Conservation (phyloP, 1,140 invertebrate species). For the Andrena cerasifolii region DNA sequence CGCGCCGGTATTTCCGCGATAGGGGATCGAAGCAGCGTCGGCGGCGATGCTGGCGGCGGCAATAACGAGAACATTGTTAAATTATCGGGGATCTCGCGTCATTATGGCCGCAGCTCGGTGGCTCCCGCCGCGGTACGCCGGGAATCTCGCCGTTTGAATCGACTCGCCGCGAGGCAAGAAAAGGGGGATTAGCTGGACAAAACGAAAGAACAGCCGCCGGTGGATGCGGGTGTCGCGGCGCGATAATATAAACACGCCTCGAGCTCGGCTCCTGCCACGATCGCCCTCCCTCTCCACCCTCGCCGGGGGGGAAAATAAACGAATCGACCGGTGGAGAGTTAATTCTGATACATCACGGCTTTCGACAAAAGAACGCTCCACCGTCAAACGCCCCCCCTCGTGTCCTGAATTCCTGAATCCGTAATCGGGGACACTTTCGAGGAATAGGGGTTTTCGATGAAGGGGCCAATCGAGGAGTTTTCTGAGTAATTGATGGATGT, state of each 20-base stretch:
- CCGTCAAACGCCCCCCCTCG: neutral
- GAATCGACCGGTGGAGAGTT: neutral
- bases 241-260: slow-evolving; percentile 34
- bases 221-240: slow-evolving; percentile 42
- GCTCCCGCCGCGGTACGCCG: slow-evolving; percentile 29
- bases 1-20: slow-evolving; percentile 27
- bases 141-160: slow-evolving; percentile 31
- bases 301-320: neutral
- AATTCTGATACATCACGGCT: slow-evolving; percentile 16
- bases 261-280: neutral
- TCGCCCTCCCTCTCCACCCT: neutral
- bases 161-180: slow-evolving; percentile 23
- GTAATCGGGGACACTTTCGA: slow-evolving; percentile 3
- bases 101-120: slow-evolving; percentile 18
- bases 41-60: slow-evolving; percentile 23
- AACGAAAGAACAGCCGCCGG: slow-evolving; percentile 21
- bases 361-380: slow-evolving; percentile 8
- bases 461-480: too few relatives aligned
- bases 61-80: slow-evolving; percentile 47
- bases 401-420: slow-evolving; percentile 23
- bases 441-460: neutral
- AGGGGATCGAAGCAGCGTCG: slow-evolving; percentile 26
- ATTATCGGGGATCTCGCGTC: slow-evolving; percentile 48
- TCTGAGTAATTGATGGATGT: too few relatives aligned
- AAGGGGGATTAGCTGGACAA: slow-evolving; percentile 39